Percentiles rank a stretch among this genome's conserved stretches.
phyloP scores from a whole-genome alignment of 2,797 vertebrate species.

The Clarias laeviceps region DNA sequence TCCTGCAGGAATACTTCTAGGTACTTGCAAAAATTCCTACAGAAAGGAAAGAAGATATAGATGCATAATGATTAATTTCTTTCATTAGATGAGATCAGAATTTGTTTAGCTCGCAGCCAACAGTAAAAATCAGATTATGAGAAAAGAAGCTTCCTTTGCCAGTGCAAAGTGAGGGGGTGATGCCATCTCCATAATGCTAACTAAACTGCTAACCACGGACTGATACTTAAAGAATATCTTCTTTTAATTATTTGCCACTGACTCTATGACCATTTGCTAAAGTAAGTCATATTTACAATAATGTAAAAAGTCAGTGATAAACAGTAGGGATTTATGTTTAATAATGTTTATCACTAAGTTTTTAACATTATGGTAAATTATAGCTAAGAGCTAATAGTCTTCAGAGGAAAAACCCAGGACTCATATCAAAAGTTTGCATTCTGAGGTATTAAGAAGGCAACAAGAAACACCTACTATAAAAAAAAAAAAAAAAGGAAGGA shows the following conservation, averaged over 20 bases:
- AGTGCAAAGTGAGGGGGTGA: neutral
- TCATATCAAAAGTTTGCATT: too few relatives aligned
- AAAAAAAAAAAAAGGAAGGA: too few relatives aligned
- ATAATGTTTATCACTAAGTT: too few relatives aligned
- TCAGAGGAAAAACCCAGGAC: too few relatives aligned
- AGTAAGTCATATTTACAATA: neutral
- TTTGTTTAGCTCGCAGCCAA: neutral
- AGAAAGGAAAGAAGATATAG: slow-evolving; percentile 15
- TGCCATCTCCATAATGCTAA: neutral
- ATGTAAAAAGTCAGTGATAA: too few relatives aligned
- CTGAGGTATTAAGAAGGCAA: too few relatives aligned
- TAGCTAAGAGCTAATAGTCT: too few relatives aligned
- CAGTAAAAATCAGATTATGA: neutral
- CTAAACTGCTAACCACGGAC: neutral
- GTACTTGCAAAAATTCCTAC: slow-evolving; percentile 80
- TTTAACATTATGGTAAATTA: too few relatives aligned
- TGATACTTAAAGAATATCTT: neutral
- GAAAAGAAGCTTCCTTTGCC: neutral
- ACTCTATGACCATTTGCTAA: neutral
- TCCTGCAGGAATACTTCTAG: slow-evolving; percentile 81
- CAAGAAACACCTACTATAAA: too few relatives aligned
- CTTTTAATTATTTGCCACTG: neutral
- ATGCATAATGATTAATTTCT: neutral
- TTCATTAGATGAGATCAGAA: neutral
- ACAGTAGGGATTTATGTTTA: too few relatives aligned